Evolutionary conservation across 1,140 invertebrate species (phyloP).

Genomic region (Ephestia elutella): DNA sequence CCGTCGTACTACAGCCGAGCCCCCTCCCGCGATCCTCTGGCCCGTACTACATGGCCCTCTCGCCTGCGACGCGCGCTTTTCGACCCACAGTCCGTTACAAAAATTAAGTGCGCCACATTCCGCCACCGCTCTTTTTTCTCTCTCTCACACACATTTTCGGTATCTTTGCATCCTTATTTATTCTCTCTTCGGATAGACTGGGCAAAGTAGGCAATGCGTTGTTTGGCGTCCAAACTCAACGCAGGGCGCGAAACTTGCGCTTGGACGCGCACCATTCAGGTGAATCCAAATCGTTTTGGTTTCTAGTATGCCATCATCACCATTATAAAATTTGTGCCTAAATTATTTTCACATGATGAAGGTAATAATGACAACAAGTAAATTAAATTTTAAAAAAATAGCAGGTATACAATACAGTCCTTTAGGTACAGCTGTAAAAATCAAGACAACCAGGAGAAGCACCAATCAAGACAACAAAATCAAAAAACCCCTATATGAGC

Average conservation of each 20-base stretch:
- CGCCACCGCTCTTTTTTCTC: slow-evolving; percentile 47
- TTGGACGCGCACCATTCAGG: slow-evolving; percentile 20
- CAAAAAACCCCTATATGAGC: too few relatives aligned
- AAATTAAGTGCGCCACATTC: slow-evolving; percentile 70
- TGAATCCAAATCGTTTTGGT: too few relatives aligned
- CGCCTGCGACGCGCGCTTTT: slow-evolving; percentile 57
- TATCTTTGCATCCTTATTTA: slow-evolving; percentile 23
- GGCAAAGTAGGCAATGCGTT: slow-evolving; percentile 23
- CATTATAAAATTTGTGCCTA: background rate
- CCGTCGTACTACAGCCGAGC: slow-evolving; percentile 67
- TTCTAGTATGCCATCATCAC: too few relatives aligned
- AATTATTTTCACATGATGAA: too few relatives aligned
- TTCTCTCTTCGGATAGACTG: slow-evolving; percentile 22
- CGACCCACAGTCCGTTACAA: slow-evolving; percentile 69
- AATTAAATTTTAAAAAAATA: too few relatives aligned
- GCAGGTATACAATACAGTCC: too few relatives aligned
- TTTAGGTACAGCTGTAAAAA: too few relatives aligned
- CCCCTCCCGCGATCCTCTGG: slow-evolving; percentile 22
- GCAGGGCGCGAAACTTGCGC: slow-evolving; percentile 39
- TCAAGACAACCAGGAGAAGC: too few relatives aligned
- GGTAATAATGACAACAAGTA: too few relatives aligned
- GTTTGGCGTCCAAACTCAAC: slow-evolving; percentile 29
- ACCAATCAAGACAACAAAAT: too few relatives aligned
- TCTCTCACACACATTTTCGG: slow-evolving; percentile 34
- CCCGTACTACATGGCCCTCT: slow-evolving; percentile 56